Evolutionary conservation across 1,140 invertebrate species (phyloP).

Genomic region (Lordiphosa mommai): DNA sequence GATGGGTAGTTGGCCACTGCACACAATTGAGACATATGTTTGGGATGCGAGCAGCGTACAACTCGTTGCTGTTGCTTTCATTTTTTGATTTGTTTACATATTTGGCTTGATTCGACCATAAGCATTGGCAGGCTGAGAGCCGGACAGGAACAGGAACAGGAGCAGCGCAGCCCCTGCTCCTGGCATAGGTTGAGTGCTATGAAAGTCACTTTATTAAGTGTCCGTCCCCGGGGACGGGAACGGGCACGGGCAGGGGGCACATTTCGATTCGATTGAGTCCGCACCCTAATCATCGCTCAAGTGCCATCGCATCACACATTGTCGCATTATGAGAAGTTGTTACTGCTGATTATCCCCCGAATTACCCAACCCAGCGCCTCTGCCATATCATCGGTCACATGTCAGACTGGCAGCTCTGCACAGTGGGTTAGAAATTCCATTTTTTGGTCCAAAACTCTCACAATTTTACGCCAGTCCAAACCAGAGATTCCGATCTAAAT

Average conservation of each 20-base stretch:
- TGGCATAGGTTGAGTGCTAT: constrained; percentile 59
- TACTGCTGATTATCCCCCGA: constrained; percentile 46
- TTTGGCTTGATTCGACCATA: constrained; percentile 18
- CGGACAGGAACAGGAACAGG: background rate
- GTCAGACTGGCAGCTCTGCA: constrained; percentile 7
- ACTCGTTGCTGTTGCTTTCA: constrained; percentile 11
- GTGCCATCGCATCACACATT: constrained; percentile 64
- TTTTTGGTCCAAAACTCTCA: no score
- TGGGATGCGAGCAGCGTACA: constrained; percentile 35
- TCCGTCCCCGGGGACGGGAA: constrained; percentile 46
- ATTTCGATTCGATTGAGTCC: constrained; percentile 46
- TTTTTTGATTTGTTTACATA: constrained; percentile 32
- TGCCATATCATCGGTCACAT: constrained; percentile 41
- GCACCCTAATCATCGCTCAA: constrained; percentile 52
- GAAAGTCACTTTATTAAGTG: constrained; percentile 76
- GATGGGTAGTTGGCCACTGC: constrained; percentile 42
- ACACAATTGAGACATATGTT: constrained; percentile 76
- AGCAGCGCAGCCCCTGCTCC: no score
- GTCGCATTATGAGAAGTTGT: constrained; percentile 42
- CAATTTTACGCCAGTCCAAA: no score
- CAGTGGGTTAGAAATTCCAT: no score
- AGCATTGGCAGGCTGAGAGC: constrained; percentile 10
- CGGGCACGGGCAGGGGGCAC: constrained; percentile 11
- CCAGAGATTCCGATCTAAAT: no score
- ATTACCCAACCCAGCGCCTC: constrained; percentile 26